A percentile compares a stretch with the other conserved stretches of the same genome.
These are phyloP conservation scores for Callinectes sapidus DNA, from an alignment of 2,888 invertebrate genomes.

Conservation along the genomic window DNA sequence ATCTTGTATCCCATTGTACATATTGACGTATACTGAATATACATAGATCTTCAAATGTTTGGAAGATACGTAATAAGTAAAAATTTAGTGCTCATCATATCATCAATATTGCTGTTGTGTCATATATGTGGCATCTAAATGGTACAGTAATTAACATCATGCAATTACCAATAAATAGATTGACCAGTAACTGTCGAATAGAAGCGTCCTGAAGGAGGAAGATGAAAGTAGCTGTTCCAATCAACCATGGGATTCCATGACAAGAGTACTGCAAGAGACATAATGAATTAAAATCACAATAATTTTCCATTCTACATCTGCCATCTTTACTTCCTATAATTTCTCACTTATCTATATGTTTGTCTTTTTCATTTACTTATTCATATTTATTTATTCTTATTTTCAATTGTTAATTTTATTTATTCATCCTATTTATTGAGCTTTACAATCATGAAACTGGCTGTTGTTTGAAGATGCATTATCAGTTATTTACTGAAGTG, in stretches of 20 bases:
- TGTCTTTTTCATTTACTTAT: neutral
- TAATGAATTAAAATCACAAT: neutral
- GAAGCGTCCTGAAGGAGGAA: constrained; percentile 84
- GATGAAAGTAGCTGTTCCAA: constrained; percentile 85
- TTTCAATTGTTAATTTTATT: neutral
- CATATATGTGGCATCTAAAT: no score
- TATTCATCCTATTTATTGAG: neutral
- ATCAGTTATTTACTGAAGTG: neutral
- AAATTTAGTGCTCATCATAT: no score
- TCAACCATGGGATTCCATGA: constrained; percentile 91
- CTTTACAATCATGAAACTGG: neutral
- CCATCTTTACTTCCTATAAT: neutral
- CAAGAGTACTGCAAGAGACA: constrained; percentile 83
- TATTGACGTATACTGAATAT: neutral
- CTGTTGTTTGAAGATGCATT: neutral
- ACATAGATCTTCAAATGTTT: neutral
- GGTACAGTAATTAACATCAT: neutral
- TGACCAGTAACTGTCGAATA: constrained; percentile 88
- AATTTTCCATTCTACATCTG: neutral
- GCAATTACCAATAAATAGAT: constrained; percentile 86
- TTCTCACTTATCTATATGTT: neutral
- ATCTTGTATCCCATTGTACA: no score
- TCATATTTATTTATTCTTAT: neutral
- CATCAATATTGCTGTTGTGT: no score
- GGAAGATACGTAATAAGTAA: no score